Conservation (phyloP, 2,888 invertebrate species). For the Scaptomyza reducta region DNA sequence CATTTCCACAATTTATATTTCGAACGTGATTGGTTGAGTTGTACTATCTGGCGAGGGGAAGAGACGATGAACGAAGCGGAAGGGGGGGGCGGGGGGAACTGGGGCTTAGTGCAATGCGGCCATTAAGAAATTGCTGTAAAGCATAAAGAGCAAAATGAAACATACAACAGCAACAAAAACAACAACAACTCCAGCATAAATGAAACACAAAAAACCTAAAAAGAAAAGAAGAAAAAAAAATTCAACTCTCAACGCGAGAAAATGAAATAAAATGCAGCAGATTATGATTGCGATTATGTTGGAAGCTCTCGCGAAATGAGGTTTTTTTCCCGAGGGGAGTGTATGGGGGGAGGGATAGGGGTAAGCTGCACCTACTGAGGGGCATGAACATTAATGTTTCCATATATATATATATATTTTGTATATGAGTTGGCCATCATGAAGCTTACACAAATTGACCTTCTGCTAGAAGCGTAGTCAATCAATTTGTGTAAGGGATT, state of each 20-base stretch:
- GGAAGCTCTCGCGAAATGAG: constrained; percentile 59
- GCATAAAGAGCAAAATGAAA: constrained; percentile 78
- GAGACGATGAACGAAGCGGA: neutral
- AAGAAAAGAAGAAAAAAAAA: neutral
- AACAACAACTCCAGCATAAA: constrained; percentile 32
- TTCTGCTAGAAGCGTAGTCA: constrained; percentile 34
- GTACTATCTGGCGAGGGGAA: constrained; percentile 7
- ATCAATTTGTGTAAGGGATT: constrained; percentile 33
- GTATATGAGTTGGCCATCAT: constrained; percentile 5
- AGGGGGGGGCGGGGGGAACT: too few species aligned
- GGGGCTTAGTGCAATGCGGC: constrained; percentile 53
- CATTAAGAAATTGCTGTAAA: constrained; percentile 79
- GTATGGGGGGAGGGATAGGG: neutral
- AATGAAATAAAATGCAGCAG: constrained; percentile 82
- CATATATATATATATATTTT: constrained; percentile 4
- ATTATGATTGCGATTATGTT: constrained; percentile 81
- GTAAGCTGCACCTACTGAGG: constrained; percentile 20
- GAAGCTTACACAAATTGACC: constrained; percentile 35
- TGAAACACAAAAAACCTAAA: constrained; percentile 32
- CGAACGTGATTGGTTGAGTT: constrained; percentile 82
- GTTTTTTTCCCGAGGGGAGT: constrained; percentile 22
- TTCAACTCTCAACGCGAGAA: constrained; percentile 59
- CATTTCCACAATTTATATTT: constrained; percentile 85
- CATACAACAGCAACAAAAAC: constrained; percentile 23
- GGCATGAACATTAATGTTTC: constrained; percentile 19